Evolutionary conservation across 1,140 invertebrate genomes (phyloP), one percentile per base, ranked within the genome.

Genomic region (Pachyrhynchus sulphureomaculatus): DNA sequence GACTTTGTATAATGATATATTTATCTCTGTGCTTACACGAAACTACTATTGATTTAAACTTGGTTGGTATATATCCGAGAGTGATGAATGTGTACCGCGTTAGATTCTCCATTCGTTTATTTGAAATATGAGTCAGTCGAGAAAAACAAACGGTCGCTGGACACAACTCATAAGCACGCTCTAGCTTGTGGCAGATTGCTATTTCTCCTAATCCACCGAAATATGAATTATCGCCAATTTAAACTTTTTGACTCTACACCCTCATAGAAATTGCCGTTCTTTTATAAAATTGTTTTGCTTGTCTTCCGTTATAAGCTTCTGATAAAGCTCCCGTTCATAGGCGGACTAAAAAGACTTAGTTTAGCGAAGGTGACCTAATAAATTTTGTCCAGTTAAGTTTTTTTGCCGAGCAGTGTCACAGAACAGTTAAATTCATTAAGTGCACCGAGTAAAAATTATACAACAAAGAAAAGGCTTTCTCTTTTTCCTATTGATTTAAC

Each of bases 21-120:
- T 66, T 67, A 69, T 62, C 55, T 65, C 58, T 54, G 47, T 64
- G 66, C 65, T 67, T 68, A 70, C 48, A 39, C 13, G 67, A 67
- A 67, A 55, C 13, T 61, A 53, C 65, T 73, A 73, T 73, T 73
- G 71, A 73, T 73, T 73, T 72, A 72, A 69, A 73, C 67, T 69
- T 69, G n/a, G n/a, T n/a, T 67, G 68, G 65, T 69, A 66, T 69
- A 68, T 68, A 68, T 69, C 62, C 67, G 65, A 36, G 49, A 61
- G 70, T 73, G 72, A 73, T 73, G 70, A 71, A 73, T 73, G 70
- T 70, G 67, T 64, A 54, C 54, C 57, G 62, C 48, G 58, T 55
- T 62, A 67, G 64, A 62, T 63, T 65, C 68, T 72, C 68, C 63
- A 64, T 70, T 67, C 68, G 57, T 56, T 67, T 58, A 63, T 60